A percentile compares a stretch with the other conserved stretches of the same genome.
Evolutionary conservation across 2,888 invertebrate species (phyloP).

Genomic region (Campoplex capitator): DNA sequence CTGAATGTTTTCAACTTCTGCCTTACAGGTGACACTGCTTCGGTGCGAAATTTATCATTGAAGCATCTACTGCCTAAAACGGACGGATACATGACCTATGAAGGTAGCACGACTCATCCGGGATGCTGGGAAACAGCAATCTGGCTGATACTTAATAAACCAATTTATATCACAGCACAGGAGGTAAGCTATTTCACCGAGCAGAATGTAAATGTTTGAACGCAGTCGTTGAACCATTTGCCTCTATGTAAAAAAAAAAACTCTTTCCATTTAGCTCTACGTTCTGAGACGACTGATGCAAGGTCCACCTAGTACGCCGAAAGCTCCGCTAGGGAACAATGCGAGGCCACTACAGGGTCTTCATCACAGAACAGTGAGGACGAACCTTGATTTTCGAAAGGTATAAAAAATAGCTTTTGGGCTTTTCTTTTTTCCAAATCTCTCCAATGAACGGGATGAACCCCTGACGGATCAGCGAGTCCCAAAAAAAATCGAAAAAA

Average conservation of each 20-base stretch:
- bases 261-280: conserved; percentile 88
- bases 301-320: conserved; percentile 93
- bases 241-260: neutral
- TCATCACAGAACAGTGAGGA: conserved; percentile 96
- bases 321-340: conserved; percentile 97
- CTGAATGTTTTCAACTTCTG: neutral
- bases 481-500: no score
- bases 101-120: conserved; percentile 98
- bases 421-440: no score
- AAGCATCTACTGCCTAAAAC: conserved; percentile 95
- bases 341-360: conserved; percentile 96
- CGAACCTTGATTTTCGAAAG: conserved; percentile 98
- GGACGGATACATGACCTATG: conserved; percentile 98
- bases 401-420: conserved; percentile 72
- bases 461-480: no score
- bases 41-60: conserved; percentile 94
- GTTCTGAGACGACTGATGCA: conserved; percentile 95
- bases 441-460: no score
- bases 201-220: neutral
- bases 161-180: conserved; percentile 97
- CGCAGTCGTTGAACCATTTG: neutral
- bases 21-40: conserved; percentile 91
- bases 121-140: conserved; percentile 99
- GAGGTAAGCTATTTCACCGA: conserved; percentile 88
- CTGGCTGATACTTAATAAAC: conserved; percentile 99